phyloP scores from a whole-genome alignment of 2,888 invertebrate genomes.

The Heliothis peltigera region DNA sequence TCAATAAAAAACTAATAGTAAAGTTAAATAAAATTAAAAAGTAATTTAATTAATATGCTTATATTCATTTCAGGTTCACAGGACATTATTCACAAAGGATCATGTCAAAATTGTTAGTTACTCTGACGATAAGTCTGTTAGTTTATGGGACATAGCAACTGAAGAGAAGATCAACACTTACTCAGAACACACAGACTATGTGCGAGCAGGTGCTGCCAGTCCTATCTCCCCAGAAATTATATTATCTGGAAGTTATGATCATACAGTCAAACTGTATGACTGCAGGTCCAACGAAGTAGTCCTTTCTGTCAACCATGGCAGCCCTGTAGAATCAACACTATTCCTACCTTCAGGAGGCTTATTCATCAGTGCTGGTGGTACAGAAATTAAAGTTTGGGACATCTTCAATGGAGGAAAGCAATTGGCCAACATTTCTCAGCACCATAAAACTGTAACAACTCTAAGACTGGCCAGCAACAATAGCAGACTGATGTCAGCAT shows the following conservation, averaged over 20 bases:
- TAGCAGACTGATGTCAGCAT: conserved; percentile 95
- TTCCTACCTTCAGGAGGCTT: conserved; percentile 97
- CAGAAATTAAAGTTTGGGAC: conserved; percentile 98
- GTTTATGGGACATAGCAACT: conserved; percentile 97
- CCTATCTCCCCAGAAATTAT: conserved; percentile 94
- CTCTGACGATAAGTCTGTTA: conserved; percentile 96
- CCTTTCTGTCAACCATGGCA: conserved; percentile 95
- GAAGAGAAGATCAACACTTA: conserved; percentile 93
- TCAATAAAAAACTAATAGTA: too few relatives aligned
- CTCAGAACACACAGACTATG: conserved; percentile 94
- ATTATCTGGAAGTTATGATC: conserved; percentile 97
- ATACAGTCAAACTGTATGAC: conserved; percentile 96
- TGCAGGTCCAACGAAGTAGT: conserved; percentile 92
- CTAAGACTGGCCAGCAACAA: conserved; percentile 95
- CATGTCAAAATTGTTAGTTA: conserved; percentile 95
- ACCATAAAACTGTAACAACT: conserved; percentile 98
- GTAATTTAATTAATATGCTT: too few relatives aligned
- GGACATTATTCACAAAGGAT: conserved; percentile 95
- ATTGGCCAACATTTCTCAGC: conserved; percentile 95
- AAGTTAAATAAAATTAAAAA: too few relatives aligned
- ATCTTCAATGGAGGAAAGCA: conserved; percentile 96
- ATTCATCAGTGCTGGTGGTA: conserved; percentile 97
- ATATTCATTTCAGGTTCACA: conserved; percentile 90
- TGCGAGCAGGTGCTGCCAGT: conserved; percentile 95
- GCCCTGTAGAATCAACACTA: conserved; percentile 96